These are phyloP conservation scores for Diarsia mendica DNA, from an alignment of 2,888 invertebrate genomes.

Conservation along the genomic window DNA sequence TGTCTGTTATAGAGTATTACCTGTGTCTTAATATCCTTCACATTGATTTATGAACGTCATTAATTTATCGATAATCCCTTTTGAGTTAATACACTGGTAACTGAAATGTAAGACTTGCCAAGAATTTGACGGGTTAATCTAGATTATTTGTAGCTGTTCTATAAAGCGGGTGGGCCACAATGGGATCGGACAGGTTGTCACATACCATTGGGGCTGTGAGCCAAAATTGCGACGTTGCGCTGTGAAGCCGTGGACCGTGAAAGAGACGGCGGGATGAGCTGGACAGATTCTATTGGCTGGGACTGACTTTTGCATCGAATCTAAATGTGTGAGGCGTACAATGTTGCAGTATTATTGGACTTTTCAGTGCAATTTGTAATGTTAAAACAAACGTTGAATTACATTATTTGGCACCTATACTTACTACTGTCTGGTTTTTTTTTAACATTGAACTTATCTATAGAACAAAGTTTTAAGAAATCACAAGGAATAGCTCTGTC, in stretches of 20 bases:
- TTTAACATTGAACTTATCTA: not conserved
- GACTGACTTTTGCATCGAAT: not conserved
- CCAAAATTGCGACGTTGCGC: constrained; percentile 8
- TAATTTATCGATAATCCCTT: constrained; percentile 48
- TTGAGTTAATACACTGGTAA: constrained; percentile 13
- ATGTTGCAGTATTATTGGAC: not conserved
- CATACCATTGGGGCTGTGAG: constrained; percentile 22
- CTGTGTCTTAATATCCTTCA: constrained; percentile 50
- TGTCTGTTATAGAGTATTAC: constrained; percentile 34
- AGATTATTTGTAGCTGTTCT: constrained; percentile 29
- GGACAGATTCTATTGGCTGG: constrained; percentile 7
- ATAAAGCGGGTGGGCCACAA: not conserved
- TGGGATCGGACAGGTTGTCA: constrained; percentile 25
- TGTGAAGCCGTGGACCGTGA: constrained; percentile 14
- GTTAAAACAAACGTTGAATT: not conserved
- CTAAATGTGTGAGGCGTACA: not conserved
- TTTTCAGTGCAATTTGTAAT: not conserved
- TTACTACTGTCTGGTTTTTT: not conserved
- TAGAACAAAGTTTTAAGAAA: not conserved
- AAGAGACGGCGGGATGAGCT: constrained; percentile 6
- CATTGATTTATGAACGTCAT: constrained; percentile 56
- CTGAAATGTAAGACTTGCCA: constrained; percentile 32
- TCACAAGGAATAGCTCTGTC: not conserved
- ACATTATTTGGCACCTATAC: not conserved
- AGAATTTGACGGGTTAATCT: constrained; percentile 31